Evolutionary conservation across 2,797 vertebrate species (phyloP).

Genomic region (Cercopithecus hamlyni): DNA sequence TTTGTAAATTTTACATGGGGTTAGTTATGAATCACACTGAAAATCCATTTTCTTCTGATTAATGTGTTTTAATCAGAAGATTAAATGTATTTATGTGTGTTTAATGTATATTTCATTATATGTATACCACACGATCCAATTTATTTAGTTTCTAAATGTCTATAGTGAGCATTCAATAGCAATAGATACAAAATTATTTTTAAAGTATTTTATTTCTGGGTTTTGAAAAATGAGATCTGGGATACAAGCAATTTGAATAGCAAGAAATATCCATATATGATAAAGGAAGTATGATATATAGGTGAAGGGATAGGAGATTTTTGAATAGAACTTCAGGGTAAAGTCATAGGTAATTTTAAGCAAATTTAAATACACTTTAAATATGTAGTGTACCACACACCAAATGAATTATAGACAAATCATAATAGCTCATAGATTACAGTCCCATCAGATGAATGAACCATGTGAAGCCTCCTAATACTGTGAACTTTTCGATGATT

Average conservation of each 20-base stretch:
- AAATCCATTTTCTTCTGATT: not conserved
- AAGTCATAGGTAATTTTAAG: not conserved
- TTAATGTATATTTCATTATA: not conserved
- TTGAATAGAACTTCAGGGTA: not conserved
- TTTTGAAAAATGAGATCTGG: not conserved
- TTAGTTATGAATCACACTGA: not conserved
- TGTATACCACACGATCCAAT: not conserved
- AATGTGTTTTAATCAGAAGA: too few species aligned
- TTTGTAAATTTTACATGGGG: not conserved
- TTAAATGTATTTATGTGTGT: too few species aligned
- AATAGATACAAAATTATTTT: not conserved
- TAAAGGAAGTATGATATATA: not conserved
- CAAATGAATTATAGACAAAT: not conserved
- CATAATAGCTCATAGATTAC: not conserved
- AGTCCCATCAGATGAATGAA: not conserved
- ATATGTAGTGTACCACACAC: not conserved
- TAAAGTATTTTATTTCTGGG: not conserved
- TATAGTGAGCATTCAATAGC: not conserved
- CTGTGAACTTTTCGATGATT: not conserved
- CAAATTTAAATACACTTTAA: not conserved
- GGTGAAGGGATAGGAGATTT: not conserved
- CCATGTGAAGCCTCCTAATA: not conserved
- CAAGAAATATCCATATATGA: not conserved
- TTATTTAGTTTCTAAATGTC: not conserved
- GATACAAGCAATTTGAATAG: not conserved